Base-by-base conservation (phyloP, 2,797 vertebrate genomes). In the Champsocephalus gunnari region DNA sequence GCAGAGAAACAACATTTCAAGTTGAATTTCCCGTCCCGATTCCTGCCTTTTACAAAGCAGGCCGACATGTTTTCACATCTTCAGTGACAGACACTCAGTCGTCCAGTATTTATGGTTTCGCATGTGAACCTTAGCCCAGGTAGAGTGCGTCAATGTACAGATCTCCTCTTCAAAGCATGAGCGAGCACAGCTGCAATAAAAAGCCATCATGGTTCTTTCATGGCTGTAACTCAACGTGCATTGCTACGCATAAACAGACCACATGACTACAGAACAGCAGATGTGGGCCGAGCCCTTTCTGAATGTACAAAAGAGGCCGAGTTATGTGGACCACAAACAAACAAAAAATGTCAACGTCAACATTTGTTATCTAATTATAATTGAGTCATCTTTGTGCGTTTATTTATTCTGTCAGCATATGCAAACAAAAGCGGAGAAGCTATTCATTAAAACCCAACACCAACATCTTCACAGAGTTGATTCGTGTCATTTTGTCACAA, bases 61-160 rank as follows among this genome's bases (percentile, higher is more conserved):
- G 28, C 32, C 0, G 5, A 21, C 13, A n/a, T 11, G 24, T 51
- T 13, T 32, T 14, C 21, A 28, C 21, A 11, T 41, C 51, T 53
- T 62, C 45, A 54, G 24, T 47, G 45, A 60, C 66, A 19, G 58
- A 71, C 61, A 49, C 62, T 32, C 13, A 13, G 34, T 38, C 5
- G 7, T 53, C 44, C 56, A 50, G 54, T 49, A 73, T 80, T 84
- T 82, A 77, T 19, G 19, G 51, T n/a, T 44, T 12, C 17, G 51
- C 49, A 28, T 65, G 71, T 75, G 69, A 77, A 66, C 69, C 63
- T 58, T 14, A 51, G 75, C 44, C 58, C 79, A 82, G 73, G 83
- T 84, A 77, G 44, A 8, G 55, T 10, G 45, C 6, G 34, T 48
- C 41, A 14, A 11, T 3, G 2, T 10, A 45, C 44, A 3, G 44